phyloP scores from a whole-genome alignment of 2,888 invertebrate genomes.

The Drosophila parthenogenetica region DNA sequence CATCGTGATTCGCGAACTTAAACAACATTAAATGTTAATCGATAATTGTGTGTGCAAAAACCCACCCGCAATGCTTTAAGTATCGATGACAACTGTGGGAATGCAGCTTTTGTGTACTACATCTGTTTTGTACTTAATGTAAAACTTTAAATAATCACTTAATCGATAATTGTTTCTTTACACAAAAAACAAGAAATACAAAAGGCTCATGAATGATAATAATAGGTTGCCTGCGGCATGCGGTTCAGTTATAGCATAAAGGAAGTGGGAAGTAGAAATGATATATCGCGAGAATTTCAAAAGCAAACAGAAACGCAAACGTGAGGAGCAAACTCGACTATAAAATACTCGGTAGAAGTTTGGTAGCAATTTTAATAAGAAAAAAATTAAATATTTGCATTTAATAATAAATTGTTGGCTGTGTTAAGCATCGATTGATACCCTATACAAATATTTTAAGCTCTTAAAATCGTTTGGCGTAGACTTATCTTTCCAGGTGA shows the following conservation, averaged over 20 bases:
- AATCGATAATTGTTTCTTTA: not conserved
- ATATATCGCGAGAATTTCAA: not conserved
- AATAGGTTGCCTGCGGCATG: not conserved
- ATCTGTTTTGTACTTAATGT: not conserved
- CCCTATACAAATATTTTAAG: too few species aligned
- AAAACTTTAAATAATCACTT: not conserved
- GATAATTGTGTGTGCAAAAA: slow-evolving; percentile 8
- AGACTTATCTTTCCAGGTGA: too few species aligned
- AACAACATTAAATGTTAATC: slow-evolving; percentile 11
- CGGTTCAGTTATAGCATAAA: not conserved
- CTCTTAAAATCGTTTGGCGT: too few species aligned
- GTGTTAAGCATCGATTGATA: too few species aligned
- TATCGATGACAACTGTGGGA: slow-evolving; percentile 4
- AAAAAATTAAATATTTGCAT: too few species aligned
- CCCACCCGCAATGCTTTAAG: not conserved
- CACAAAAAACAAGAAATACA: not conserved
- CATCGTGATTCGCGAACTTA: slow-evolving; percentile 1
- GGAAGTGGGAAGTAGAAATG: not conserved
- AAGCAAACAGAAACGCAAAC: not conserved
- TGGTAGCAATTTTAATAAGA: not conserved
- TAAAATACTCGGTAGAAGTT: not conserved
- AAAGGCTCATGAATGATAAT: not conserved
- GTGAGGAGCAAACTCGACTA: not conserved
- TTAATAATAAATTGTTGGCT: too few species aligned
- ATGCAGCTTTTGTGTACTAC: not conserved